Evolutionary conservation across 2,888 invertebrate genomes (phyloP).

Genomic region (Netelia melanura): DNA sequence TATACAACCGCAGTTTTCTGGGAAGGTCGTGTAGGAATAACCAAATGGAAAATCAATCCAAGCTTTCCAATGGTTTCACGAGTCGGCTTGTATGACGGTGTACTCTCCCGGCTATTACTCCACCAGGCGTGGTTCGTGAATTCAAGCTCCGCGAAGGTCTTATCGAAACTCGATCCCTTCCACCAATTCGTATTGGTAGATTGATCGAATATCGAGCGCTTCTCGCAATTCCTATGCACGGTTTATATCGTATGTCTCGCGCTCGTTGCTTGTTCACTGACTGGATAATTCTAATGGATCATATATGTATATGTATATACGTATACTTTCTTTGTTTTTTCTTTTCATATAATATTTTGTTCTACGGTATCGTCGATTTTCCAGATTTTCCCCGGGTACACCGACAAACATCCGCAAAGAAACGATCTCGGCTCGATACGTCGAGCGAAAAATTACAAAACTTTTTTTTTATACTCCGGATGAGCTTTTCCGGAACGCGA

Average conservation of each 20-base stretch:
- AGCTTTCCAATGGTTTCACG: conserved; percentile 38
- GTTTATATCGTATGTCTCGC: neutral
- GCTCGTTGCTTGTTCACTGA: conserved; percentile 41
- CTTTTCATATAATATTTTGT: neutral
- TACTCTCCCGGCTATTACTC: conserved; percentile 27
- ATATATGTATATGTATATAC: neutral
- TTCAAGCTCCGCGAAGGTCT: conserved; percentile 59
- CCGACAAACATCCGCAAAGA: conserved; percentile 7
- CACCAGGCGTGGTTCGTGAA: conserved; percentile 52
- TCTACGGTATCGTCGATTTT: conserved; percentile 3
- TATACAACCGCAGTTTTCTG: conserved; percentile 64
- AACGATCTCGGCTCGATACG: conserved; percentile 4
- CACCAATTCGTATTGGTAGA: conserved; percentile 63
- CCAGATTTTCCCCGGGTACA: conserved; percentile 14
- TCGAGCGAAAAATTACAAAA: conserved; percentile 10
- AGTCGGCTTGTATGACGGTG: conserved; percentile 10
- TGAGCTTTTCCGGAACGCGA: no score
- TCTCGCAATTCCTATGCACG: conserved; percentile 36
- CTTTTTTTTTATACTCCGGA: neutral
- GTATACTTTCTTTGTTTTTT: conserved; percentile 9
- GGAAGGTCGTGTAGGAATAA: conserved; percentile 65
- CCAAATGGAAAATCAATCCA: conserved; percentile 69
- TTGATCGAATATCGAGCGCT: conserved; percentile 66
- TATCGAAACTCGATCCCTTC: conserved; percentile 64
- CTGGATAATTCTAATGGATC: conserved; percentile 60